Conservation (phyloP, 2,797 vertebrate genomes). For the Gallirallus australis region DNA sequence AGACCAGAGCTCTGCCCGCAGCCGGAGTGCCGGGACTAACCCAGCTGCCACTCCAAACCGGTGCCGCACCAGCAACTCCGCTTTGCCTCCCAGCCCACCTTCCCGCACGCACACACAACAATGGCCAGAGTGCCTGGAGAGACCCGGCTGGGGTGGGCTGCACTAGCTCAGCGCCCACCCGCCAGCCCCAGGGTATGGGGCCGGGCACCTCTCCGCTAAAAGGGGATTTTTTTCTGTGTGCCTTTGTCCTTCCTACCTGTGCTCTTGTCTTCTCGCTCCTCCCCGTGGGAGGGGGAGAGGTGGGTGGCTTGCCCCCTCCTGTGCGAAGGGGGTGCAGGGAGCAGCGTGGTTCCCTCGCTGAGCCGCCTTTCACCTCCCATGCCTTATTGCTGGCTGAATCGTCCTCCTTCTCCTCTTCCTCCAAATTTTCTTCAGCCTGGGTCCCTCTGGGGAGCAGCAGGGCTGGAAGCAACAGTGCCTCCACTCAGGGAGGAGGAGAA, state of each 20-base stretch:
- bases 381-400: slow-evolving; percentile 62
- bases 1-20: slow-evolving; percentile 21
- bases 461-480: neutral
- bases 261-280: neutral
- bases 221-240: slow-evolving; percentile 54
- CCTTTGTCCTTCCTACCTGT: neutral
- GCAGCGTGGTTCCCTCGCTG: neutral
- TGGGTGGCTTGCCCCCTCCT: neutral
- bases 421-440: neutral
- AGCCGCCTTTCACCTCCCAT: slow-evolving; percentile 14
- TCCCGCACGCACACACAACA: neutral
- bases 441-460: neutral
- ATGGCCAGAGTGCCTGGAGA: neutral
- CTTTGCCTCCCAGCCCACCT: neutral
- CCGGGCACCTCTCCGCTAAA: slow-evolving; percentile 9
- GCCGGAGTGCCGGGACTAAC: neutral
- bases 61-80: neutral
- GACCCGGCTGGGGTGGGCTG: slow-evolving; percentile 18
- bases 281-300: neutral
- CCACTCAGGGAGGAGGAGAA: neutral
- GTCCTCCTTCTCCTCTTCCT: neutral
- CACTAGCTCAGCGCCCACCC: slow-evolving; percentile 14
- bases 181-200: neutral
- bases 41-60: neutral
- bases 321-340: neutral